Evolutionary conservation across 2,888 invertebrate species (phyloP), one percentile per base, ranked within the genome.

Genomic region (Ecdyonurus torrentis): DNA sequence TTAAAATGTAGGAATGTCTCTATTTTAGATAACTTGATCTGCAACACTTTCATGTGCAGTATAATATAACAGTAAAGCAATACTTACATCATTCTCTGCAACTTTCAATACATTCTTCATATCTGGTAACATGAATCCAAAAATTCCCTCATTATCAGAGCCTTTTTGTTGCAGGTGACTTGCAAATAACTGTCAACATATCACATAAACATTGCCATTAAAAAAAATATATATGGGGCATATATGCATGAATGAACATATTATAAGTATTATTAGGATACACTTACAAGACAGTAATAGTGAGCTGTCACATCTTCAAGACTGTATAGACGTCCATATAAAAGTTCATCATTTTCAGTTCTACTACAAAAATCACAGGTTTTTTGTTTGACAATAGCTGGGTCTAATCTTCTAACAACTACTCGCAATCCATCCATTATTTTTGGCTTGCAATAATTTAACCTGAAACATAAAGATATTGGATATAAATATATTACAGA

Each of bases 81-180:
- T 19, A 2, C 22, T 58, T 20, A 19, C 58, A 59, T 59, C 18
- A 58, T 53, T 22, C 61, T 37, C 23, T 59, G 60, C 2, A 61
- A 37, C 60, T 59, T 10, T 20, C 15, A 59, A 58, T 60, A 53
- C 7, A n/a, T 37, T 37, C 23, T 76, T 67, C 22, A 92, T 89
- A 71, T 92, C 91, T 0, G 72, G 69, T 1, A 79, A 74, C 50
- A 87, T 70, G 71, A 92, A 92, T 0, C 90, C 89, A 65, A 85
- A 76, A 25, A 91, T 81, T 0, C 89, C 89, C 63, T 86, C 81
- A 1, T 80, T 73, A 65, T 87, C 87, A 5, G 72, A 71, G 0
- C 86, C 88, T 66, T 79, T 82, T 70, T 90, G 89, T 58, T 79
- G 72, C 69, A 89, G 75, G 64, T 83, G 83, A 2, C 86, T 83